Evolutionary conservation across 2,888 invertebrate genomes (phyloP), one percentile per base, ranked within the genome.

Genomic region (Netelia virgata): DNA sequence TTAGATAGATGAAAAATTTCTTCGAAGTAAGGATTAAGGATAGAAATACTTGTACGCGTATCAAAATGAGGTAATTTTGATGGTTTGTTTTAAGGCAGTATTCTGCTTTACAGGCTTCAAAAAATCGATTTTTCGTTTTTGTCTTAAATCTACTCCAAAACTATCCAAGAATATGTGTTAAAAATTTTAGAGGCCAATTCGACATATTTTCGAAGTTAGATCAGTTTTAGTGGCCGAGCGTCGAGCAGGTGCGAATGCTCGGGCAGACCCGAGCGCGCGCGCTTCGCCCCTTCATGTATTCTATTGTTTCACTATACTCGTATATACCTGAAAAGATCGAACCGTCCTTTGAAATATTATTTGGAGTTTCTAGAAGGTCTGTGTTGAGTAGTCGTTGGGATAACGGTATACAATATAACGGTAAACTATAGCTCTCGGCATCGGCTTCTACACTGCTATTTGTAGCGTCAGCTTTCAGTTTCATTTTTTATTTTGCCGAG

Each of bases 121-220:
- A 55, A n/a, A 55, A 8, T 18, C 16, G 47, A 47, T 47, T 47
- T 47, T 47, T 47, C 47, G 47, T 47, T 10, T 47, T 47, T 47
- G 47, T 47, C 47, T 47, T 47, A 47, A 47, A 47, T 50, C 36
- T 77, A 72, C 72, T 72, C 64, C 68, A 18, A 76, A 59, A 18
- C 70, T 68, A 84, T 84, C 73, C 57, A 84, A 84, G 84, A 80
- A 80, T 76, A 72, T 80, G 75, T 41, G 57, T 84, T 80, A 47
- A 80, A 84, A 84, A 82, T 82, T 83, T 77, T 59, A 75, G 83
- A 83, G 70, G 61, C 83, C 78, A 78, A 74, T 78, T 66, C 59
- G 68, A 83, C 66, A 75, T 81, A 75, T 73, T 73, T 53, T 74
- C 76, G 77, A 72, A 76, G 85, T 75, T 82, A 83, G 66, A 66